Percentiles rank a stretch among this genome's conserved stretches.
Evolutionary conservation across 2,113 vertebrate genomes (phyloP).

Genomic region (Dromaius novaehollandiae): DNA sequence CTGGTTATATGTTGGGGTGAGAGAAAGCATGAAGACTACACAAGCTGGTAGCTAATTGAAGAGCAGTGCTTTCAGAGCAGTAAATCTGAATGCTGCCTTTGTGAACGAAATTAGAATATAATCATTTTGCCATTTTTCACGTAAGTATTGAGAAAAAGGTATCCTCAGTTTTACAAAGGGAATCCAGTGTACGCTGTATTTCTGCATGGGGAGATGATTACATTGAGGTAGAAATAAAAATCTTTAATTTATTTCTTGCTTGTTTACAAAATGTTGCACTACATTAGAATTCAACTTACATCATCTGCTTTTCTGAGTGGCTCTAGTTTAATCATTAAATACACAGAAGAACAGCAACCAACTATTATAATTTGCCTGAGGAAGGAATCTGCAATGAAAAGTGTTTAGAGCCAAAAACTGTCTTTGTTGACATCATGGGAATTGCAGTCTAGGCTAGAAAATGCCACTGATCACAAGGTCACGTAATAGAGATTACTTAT

Average conservation of each 20-base stretch:
- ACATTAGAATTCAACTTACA: not conserved
- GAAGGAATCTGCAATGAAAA: not conserved
- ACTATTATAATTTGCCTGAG: not conserved
- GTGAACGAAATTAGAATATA: not conserved
- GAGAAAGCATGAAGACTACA: not conserved
- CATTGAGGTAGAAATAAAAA: not conserved
- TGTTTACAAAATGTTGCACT: not conserved
- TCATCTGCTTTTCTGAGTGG: not conserved
- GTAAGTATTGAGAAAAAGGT: not conserved
- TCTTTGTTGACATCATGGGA: not conserved
- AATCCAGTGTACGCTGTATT: not conserved
- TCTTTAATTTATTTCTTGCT: not conserved
- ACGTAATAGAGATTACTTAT: not conserved
- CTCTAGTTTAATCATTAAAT: not conserved
- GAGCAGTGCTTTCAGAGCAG: not conserved
- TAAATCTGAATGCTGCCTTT: not conserved
- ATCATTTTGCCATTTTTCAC: not conserved
- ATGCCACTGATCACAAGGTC: not conserved
- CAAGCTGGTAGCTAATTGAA: not conserved
- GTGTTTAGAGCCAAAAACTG: not conserved
- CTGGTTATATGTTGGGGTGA: not conserved
- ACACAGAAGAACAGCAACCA: not conserved
- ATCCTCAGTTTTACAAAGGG: not conserved
- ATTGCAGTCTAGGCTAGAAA: slow-evolving; percentile 2
- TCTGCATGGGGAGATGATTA: not conserved